Evolutionary conservation across 2,113 vertebrate genomes (phyloP), one percentile per base, ranked within the genome.

Genomic region (Cinclus cinclus): DNA sequence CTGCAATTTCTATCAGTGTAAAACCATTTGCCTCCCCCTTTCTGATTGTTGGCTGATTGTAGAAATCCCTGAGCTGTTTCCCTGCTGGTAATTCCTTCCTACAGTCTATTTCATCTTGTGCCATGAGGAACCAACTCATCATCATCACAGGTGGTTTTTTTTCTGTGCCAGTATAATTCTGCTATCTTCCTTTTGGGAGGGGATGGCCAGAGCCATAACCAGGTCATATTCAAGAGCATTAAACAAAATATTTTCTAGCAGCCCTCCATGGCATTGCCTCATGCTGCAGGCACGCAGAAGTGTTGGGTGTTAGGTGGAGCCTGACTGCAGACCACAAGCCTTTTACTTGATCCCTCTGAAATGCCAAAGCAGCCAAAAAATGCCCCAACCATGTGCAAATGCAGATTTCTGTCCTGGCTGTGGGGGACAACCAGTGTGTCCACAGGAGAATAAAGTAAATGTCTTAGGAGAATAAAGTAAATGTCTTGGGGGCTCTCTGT

Each of bases 101-200:
- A 0, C 4, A 1, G 4, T 53, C 52, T 62, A 6, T 71, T 87
- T 50, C 0, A 0, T 68, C 42, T 88, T 6, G 0, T 0, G 1
- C 46, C 25, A 7, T 4, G 22, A 80, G 23, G 63, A 77, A 8
- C 24, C 2, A 2, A 6, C 59, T 79, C 19, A 1, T 63, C 8
- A 2, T 67, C 53, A 23, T 53, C 37, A 64, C 0, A 1, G 27
- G 9, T 68, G 41, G 35, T 37, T 0, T 37, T 56, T 59, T 25
- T 9, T 52, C 69, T 24, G 3, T 50, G 13, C 69, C 50, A 24
- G 56, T 74, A 42, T 85, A 80, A 88, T 74, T 58, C 63, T 90
- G 23, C 42, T 65, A 0, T 69, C n/a, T 90, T 87, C 27, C 35
- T 71, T 56, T 30, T 25, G 50, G 28, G 53, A 86, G n/a, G 9